phyloP scores from a whole-genome alignment of 2,797 vertebrate genomes.

The Alauda arvensis region DNA sequence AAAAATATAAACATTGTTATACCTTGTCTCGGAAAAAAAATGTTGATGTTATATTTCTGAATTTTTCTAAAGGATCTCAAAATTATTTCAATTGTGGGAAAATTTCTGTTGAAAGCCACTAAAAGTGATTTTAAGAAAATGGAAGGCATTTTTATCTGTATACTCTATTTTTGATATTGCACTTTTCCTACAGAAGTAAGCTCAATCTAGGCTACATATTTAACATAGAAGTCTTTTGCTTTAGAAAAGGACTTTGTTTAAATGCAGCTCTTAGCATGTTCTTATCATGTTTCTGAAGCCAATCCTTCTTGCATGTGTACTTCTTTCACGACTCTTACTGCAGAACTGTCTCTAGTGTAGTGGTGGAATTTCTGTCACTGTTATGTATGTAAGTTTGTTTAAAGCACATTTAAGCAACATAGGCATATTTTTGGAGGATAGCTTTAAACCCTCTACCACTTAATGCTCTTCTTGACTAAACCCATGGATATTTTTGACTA shows the following conservation, averaged over 20 bases:
- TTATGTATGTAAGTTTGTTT: background rate
- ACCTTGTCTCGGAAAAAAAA: background rate
- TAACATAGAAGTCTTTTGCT: background rate
- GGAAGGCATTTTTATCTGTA: background rate
- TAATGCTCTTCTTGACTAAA: background rate
- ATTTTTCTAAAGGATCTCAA: background rate
- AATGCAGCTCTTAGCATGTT: background rate
- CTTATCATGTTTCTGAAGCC: background rate
- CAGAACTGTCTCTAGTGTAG: background rate
- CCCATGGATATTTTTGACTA: background rate
- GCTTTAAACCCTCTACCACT: background rate
- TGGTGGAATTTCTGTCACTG: background rate
- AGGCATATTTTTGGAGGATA: background rate
- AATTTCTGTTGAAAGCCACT: background rate
- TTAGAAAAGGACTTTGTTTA: background rate
- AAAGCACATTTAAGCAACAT: background rate
- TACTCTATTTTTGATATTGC: background rate
- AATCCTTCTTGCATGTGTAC: background rate
- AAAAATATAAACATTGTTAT: background rate
- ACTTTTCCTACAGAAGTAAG: background rate
- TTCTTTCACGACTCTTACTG: background rate
- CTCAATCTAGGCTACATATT: background rate
- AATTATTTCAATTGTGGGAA: background rate
- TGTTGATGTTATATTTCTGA: background rate
- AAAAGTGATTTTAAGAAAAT: background rate